A percentile compares a stretch with the other conserved stretches of the same genome.
phyloP scores from a whole-genome alignment of 1,140 invertebrate genomes.

The Forficula auricularia region DNA sequence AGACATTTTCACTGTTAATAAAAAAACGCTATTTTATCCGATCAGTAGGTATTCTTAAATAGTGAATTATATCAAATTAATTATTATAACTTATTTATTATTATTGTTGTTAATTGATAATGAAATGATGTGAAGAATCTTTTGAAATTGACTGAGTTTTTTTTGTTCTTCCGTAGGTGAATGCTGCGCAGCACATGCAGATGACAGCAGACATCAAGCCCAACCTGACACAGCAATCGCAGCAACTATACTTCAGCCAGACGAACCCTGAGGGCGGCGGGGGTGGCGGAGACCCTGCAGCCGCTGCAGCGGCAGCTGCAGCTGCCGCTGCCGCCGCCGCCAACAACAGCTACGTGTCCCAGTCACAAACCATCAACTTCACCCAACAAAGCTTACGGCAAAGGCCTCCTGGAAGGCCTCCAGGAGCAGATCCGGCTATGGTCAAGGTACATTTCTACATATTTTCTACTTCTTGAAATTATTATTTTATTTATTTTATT shows the following conservation, averaged over 20 bases:
- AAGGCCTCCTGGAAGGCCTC: slow-evolving; percentile 25
- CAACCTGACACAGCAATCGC: no score
- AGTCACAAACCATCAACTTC: slow-evolving; percentile 68
- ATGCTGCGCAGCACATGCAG: slow-evolving; percentile 61
- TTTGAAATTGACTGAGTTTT: background rate
- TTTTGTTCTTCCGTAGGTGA: slow-evolving; percentile 37
- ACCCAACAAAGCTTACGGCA: slow-evolving; percentile 48
- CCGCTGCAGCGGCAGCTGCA: slow-evolving; percentile 21
- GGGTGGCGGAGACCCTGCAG: no score
- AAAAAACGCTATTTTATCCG: no score
- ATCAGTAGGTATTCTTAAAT: no score
- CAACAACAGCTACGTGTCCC: slow-evolving; percentile 41
- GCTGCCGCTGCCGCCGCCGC: slow-evolving; percentile 26
- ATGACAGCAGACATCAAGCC: slow-evolving; percentile 45
- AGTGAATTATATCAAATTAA: no score
- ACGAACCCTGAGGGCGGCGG: no score
- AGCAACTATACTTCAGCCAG: no score
- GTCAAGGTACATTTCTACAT: no score
- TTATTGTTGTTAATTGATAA: background rate
- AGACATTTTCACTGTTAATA: no score
- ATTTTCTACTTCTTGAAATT: no score
- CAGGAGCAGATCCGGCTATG: slow-evolving; percentile 10
- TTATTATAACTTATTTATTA: no score
- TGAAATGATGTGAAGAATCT: background rate
- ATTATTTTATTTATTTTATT: no score